Base-by-base conservation (phyloP, 37 sponge, comb jelly and placozoan genomes). In the Agelas oroides region DNA sequence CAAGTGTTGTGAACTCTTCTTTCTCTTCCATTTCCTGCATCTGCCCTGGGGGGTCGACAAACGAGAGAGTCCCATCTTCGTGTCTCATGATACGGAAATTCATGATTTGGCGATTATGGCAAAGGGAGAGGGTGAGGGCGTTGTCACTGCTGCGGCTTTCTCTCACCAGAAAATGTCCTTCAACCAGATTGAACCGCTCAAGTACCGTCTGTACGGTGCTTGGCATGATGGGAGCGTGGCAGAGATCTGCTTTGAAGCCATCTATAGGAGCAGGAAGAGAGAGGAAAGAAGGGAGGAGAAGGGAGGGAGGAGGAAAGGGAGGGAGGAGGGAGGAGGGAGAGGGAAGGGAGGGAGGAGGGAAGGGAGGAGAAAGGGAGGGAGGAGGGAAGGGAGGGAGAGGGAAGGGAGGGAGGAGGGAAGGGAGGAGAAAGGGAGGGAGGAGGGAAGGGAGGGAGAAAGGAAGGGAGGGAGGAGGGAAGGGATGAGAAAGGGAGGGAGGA, bases 91-190 rank as follows among this genome's bases (percentile, higher is more conserved):
- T 62, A 24, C 79, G 61, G 21, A 65, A 89, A 79, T 83, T 76
- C 40, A 70, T 46, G 25, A 89, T 37, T 5, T 40, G 5, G 3
- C n/a, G 16, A 15, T 60, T 67, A 34, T 62, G 71, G 70, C 78
- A 76, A 62, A 92, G 70, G 24, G 78, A 84, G 69, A 92, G 84
- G 21, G 72, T 83, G 80, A 67, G 83, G 14, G 81, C 70, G 52
- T 25, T 3, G 55, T 78, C 70, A 3, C 33, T 39, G 36, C 59
- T 84, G 0, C 92, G 64, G 59, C 92, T 92, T 76, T 92, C 81
- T 52, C 92, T 62, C 52, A 92, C 59, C 61, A 87, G 60, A 28
- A 46, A 87, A n/a, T 59, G 46, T 18, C 92, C 88, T 23, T 75
- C 80, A 1, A 34, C 41, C 5, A 24, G 2, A 24, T 56, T 56